Percentiles rank a stretch among this genome's conserved stretches.
phyloP scores from a whole-genome alignment of 2,888 invertebrate genomes.

The Caenorhabditis angaria region DNA sequence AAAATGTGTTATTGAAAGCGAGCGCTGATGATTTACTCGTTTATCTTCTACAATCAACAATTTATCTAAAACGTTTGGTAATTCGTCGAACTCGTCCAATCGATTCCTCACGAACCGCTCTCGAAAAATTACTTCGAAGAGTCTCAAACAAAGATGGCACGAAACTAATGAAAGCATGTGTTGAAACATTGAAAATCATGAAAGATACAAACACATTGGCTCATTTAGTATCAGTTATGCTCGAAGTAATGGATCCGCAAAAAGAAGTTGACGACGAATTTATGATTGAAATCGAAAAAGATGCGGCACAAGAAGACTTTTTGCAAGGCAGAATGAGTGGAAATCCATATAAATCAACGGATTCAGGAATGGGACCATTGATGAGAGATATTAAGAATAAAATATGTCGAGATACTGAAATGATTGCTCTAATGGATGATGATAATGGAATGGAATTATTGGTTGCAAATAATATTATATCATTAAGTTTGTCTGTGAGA shows the following conservation, averaged over 20 bases:
- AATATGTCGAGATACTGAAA: constrained; percentile 83
- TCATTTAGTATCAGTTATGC: constrained; percentile 50
- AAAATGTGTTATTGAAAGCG: constrained; percentile 48
- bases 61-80: constrained; percentile 44
- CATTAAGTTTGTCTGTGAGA: constrained; percentile 88
- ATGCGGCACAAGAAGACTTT: constrained; percentile 98
- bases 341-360: constrained; percentile 91
- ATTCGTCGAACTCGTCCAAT: constrained; percentile 31
- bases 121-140: constrained; percentile 43
- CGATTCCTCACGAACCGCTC: constrained; percentile 39
- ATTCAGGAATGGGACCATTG: constrained; percentile 91
- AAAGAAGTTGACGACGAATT: constrained; percentile 97
- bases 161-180: constrained; percentile 39
- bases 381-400: constrained; percentile 99
- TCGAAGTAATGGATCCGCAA: constrained; percentile 84
- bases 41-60: constrained; percentile 51
- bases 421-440: constrained; percentile 95
- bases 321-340: constrained; percentile 87
- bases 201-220: constrained; percentile 33
- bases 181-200: constrained; percentile 34
- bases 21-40: constrained; percentile 46
- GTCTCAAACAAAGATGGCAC: constrained; percentile 40
- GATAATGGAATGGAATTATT: constrained; percentile 98
- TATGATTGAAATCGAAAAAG: constrained; percentile 93
- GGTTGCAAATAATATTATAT: constrained; percentile 97